Conservation (phyloP, 2,113 vertebrate species). For the Ptilonorhynchus violaceus region DNA sequence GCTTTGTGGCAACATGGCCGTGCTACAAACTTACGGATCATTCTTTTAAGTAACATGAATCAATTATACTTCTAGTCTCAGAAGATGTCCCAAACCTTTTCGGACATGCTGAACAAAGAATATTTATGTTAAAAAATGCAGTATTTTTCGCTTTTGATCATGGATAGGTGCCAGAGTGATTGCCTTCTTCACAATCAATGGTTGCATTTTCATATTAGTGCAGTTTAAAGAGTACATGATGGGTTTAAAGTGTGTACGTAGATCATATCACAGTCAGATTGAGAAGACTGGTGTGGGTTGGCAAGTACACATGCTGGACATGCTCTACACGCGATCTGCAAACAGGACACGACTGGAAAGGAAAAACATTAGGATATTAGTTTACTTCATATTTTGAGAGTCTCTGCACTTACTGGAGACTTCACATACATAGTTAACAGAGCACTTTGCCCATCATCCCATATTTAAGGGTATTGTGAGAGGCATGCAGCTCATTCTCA, state of each 20-base stretch:
- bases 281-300: conserved; percentile 94
- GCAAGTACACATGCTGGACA: conserved; percentile 94
- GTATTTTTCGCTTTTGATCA: neutral
- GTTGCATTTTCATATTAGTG: conserved; percentile 50
- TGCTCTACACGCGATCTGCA: conserved; percentile 91
- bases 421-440: neutral
- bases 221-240: conserved; percentile 52
- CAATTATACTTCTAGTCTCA: neutral
- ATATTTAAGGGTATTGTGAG: neutral
- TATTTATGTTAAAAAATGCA: neutral
- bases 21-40: neutral
- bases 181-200: conserved; percentile 53
- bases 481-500: neutral
- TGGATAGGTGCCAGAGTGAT: conserved; percentile 34
- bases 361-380: neutral
- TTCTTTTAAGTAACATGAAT: neutral
- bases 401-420: neutral
- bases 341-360: conserved; percentile 86
- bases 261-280: conserved; percentile 83
- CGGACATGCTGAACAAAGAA: neutral
- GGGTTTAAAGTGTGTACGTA: neutral
- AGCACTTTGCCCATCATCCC: neutral
- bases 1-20: neutral
- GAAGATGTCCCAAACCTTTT: neutral
- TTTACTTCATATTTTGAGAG: neutral